These are phyloP conservation scores for Thalassarche chlororhynchos DNA, from an alignment of 2,113 vertebrate genomes.

Conservation along the genomic window DNA sequence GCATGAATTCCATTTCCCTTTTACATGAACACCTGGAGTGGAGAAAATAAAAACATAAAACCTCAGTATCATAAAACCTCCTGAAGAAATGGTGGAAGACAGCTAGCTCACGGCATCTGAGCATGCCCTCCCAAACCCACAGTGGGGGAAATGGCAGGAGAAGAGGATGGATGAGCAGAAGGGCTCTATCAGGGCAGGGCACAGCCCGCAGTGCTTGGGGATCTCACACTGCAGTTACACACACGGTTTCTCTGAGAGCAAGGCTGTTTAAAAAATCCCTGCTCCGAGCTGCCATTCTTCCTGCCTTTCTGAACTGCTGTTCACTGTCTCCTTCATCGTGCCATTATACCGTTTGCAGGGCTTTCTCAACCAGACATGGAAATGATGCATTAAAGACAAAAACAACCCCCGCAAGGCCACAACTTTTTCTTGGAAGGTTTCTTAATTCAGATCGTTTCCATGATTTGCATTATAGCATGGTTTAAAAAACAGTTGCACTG, in stretches of 20 bases:
- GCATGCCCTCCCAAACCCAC: not conserved
- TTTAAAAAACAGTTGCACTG: not conserved
- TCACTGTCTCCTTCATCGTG: not conserved
- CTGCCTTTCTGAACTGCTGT: not conserved
- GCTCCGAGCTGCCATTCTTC: not conserved
- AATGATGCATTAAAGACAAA: not conserved
- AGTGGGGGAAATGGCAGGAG: not conserved
- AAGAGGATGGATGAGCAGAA: not conserved
- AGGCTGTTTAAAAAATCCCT: not conserved
- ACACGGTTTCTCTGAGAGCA: rapidly evolving
- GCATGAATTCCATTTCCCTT: not conserved
- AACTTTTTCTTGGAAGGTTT: not conserved
- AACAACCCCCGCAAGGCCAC: not conserved
- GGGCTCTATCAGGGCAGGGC: not conserved
- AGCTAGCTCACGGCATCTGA: not conserved
- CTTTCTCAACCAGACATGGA: not conserved
- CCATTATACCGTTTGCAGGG: not conserved
- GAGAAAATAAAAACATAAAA: not conserved
- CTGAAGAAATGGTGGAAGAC: not conserved
- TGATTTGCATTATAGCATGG: not conserved
- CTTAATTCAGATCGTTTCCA: not conserved
- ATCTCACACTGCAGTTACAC: not conserved
- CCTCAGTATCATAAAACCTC: not conserved
- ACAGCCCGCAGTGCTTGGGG: not conserved
- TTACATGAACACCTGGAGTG: not conserved